A percentile compares a stretch with the other conserved stretches of the same genome.
Conservation (phyloP, 2,888 invertebrate species). For the Erebia aethiops region DNA sequence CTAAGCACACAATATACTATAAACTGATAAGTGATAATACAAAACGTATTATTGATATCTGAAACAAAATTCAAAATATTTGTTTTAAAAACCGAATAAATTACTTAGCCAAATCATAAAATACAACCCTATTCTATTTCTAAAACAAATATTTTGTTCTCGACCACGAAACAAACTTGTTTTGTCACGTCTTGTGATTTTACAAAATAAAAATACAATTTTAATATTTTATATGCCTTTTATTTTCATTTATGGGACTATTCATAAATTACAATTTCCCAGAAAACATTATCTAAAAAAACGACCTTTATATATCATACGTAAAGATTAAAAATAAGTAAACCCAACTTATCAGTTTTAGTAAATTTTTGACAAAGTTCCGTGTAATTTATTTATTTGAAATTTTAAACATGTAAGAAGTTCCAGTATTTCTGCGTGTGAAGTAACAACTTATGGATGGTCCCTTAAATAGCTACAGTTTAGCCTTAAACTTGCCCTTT, state of each 20-base stretch:
- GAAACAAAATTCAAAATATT: neutral
- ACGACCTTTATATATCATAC: too few species aligned
- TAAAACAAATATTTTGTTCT: conserved; percentile 9
- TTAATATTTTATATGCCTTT: conserved; percentile 29
- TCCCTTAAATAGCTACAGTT: conserved; percentile 9
- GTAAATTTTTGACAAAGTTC: too few species aligned
- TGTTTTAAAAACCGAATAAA: conserved; percentile 1
- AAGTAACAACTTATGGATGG: neutral
- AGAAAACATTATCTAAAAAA: too few species aligned
- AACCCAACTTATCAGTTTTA: too few species aligned
- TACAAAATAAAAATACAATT: conserved; percentile 26
- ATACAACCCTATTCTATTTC: neutral
- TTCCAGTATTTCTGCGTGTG: neutral
- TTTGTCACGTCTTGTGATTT: neutral
- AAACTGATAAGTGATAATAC: neutral
- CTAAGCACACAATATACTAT: too few species aligned
- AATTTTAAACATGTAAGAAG: too few species aligned
- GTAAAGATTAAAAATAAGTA: too few species aligned
- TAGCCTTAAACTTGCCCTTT: neutral
- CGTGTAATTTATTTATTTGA: too few species aligned
- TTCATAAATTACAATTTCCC: neutral
- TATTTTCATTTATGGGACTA: conserved; percentile 17
- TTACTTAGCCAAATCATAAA: neutral
- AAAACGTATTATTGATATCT: neutral
- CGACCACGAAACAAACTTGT: neutral